Conservation (phyloP, 2,888 invertebrate genomes). For the Mesorhabditis belari region DNA sequence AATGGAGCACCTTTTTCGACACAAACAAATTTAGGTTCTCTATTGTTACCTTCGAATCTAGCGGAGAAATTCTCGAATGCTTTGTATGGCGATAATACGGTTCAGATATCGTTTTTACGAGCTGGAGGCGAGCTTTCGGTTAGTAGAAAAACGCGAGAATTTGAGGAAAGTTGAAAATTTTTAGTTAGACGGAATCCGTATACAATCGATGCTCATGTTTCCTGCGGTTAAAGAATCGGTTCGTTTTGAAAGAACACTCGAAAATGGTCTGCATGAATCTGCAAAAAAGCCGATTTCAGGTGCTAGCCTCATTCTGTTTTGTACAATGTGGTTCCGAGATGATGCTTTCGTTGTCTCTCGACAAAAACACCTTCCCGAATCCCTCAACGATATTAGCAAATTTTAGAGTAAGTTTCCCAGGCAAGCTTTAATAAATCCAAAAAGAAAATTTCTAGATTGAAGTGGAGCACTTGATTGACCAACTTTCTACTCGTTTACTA, state of each 20-base stretch:
- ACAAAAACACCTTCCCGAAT: constrained; percentile 14
- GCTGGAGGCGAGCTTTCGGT: constrained; percentile 1
- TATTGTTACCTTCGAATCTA: background rate
- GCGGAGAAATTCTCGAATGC: background rate
- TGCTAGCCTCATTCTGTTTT: constrained; percentile 12
- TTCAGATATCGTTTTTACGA: constrained; percentile 2
- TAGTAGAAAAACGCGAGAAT: background rate
- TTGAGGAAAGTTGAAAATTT: background rate
- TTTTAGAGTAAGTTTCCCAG: constrained; percentile 10
- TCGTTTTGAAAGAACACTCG: no score
- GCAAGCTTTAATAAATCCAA: background rate
- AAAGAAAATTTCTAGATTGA: constrained; percentile 9
- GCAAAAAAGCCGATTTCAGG: background rate
- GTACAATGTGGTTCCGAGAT: constrained; percentile 15
- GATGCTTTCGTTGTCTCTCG: constrained; percentile 12
- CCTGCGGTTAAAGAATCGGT: background rate
- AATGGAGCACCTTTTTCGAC: no score
- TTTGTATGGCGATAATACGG: background rate
- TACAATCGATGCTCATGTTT: constrained; percentile 6
- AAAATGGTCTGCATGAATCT: background rate
- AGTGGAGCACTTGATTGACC: constrained; percentile 13
- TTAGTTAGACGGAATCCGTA: background rate
- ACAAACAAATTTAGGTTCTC: constrained; percentile 3
- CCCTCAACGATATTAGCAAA: constrained; percentile 8
- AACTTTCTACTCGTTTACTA: constrained; percentile 17